These are phyloP conservation scores for Otolemur garnettii DNA, from an alignment of 2,113 vertebrate species.

Conservation along the genomic window DNA sequence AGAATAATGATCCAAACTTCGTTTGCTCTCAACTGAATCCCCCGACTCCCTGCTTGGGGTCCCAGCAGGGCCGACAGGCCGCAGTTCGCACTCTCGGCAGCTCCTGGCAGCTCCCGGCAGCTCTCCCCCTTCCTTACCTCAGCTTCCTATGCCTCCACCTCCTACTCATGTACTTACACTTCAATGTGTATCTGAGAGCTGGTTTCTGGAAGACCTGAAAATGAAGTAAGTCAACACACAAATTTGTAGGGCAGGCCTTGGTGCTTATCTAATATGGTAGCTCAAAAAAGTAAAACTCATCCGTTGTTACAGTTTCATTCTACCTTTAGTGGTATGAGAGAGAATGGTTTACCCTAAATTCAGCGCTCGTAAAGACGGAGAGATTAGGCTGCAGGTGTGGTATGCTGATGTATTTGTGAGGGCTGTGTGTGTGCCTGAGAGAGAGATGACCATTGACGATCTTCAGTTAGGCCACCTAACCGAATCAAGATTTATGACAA, in stretches of 20 bases:
- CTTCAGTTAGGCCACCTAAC: background rate
- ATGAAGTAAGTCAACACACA: background rate
- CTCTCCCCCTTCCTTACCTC: no score
- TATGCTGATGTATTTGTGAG: background rate
- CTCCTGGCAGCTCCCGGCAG: accelerated
- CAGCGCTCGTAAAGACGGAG: background rate
- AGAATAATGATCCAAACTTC: background rate
- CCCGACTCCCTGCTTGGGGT: no score
- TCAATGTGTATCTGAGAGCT: background rate
- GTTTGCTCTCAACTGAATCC: background rate
- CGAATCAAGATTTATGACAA: background rate
- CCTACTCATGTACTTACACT: background rate
- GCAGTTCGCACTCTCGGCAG: no score
- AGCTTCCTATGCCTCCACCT: no score
- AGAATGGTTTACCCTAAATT: background rate
- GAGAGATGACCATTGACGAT: no score
- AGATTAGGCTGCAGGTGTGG: background rate
- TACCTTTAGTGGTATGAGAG: background rate
- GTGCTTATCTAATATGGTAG: background rate
- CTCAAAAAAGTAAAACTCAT: background rate
- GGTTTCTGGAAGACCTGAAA: background rate
- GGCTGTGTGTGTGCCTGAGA: background rate
- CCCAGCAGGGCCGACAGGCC: background rate
- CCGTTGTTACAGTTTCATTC: no score
- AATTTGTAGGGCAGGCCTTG: background rate